Conservation (phyloP, 2,888 invertebrate genomes). For the Clostera curtula region DNA sequence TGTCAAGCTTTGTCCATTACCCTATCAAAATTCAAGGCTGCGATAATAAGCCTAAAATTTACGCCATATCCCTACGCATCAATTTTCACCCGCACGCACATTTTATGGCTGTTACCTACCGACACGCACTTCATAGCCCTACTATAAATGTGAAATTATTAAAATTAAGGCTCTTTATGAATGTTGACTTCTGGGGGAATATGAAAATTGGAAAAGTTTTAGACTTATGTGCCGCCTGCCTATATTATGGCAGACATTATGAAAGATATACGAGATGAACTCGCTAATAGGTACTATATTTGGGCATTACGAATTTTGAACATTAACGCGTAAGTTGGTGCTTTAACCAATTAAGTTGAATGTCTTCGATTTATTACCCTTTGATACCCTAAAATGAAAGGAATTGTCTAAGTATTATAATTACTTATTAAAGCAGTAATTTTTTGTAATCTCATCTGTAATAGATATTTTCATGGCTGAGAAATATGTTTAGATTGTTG, state of each 20-base stretch:
- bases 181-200: conserved; percentile 40
- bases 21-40: conserved; percentile 47
- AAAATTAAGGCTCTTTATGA: conserved; percentile 49
- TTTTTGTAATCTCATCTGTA: too few relatives aligned
- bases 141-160: conserved; percentile 54
- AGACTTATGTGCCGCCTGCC: conserved; percentile 25
- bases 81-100: conserved; percentile 52
- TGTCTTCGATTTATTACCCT: not conserved
- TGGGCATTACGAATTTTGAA: conserved; percentile 2
- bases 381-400: too few relatives aligned
- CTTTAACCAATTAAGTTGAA: not conserved
- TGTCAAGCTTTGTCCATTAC: conserved; percentile 35
- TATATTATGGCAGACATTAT: conserved; percentile 23
- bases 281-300: conserved; percentile 10
- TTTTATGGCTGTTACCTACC: conserved; percentile 49
- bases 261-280: conserved; percentile 17
- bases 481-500: too few relatives aligned
- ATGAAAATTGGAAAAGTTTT: conserved; percentile 51
- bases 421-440: too few relatives aligned
- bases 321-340: not conserved
- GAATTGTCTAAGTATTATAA: too few relatives aligned
- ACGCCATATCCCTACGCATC: conserved; percentile 53
- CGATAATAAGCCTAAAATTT: conserved; percentile 54
- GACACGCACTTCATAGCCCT: conserved; percentile 46
- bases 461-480: too few relatives aligned